These are phyloP conservation scores for Hiodon alosoides DNA, from an alignment of 2,113 vertebrate species.

Conservation along the genomic window DNA sequence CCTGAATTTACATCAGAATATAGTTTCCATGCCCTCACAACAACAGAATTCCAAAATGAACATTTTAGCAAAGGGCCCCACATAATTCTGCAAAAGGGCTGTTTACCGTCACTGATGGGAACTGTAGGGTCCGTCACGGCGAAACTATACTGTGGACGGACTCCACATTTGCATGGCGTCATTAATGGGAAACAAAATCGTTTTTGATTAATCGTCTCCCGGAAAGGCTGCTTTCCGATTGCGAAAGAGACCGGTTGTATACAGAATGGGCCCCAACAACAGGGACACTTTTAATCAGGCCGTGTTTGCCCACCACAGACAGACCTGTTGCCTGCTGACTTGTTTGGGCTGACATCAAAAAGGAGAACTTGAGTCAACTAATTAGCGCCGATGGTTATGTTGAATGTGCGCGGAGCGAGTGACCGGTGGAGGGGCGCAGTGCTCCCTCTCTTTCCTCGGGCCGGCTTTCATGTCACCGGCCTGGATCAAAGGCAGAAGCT, in stretches of 20 bases:
- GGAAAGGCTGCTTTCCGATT: constrained; percentile 18
- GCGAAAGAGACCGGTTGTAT: constrained; percentile 19
- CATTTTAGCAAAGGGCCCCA: too few relatives aligned
- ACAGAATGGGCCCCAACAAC: constrained; percentile 10
- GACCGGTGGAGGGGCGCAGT: constrained; percentile 3
- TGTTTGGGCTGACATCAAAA: constrained; percentile 31
- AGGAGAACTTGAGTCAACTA: constrained; percentile 24
- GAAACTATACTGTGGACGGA: neutral
- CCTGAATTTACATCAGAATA: too few relatives aligned
- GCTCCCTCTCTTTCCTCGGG: neutral
- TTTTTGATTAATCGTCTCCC: constrained; percentile 19
- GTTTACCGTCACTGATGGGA: too few relatives aligned
- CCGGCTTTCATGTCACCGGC: constrained; percentile 13
- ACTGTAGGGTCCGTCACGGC: too few relatives aligned
- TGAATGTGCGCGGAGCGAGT: constrained; percentile 13
- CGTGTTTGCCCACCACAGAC: constrained; percentile 21
- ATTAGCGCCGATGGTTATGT: constrained; percentile 26
- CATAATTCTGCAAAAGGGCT: too few relatives aligned
- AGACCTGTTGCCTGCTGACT: constrained; percentile 30
- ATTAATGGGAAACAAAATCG: constrained; percentile 2
- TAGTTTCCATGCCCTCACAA: too few relatives aligned
- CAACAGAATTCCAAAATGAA: too few relatives aligned
- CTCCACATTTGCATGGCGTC: neutral
- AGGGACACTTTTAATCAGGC: constrained; percentile 29
- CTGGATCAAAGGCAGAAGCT: constrained; percentile 28